Percentiles rank a stretch among this genome's conserved stretches.
These are phyloP conservation scores for Sarcophilus harrisii DNA, from an alignment of 2,797 vertebrate genomes.

Conservation along the genomic window DNA sequence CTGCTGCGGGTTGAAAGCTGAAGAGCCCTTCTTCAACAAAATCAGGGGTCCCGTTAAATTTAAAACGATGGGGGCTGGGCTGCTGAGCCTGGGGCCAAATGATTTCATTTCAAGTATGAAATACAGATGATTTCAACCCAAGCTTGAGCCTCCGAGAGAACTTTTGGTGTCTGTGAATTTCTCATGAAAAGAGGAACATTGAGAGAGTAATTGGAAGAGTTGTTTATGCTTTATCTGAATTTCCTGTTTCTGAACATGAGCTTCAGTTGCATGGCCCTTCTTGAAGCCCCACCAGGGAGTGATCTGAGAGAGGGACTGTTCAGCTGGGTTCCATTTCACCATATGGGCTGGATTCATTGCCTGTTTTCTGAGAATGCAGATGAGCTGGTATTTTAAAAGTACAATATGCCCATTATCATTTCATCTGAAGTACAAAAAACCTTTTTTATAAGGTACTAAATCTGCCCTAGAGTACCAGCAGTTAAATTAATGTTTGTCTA, in stretches of 20 bases:
- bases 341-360: background rate
- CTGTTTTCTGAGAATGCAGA: background rate
- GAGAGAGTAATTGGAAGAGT: background rate
- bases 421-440: constrained; percentile 2
- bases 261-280: background rate
- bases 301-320: background rate
- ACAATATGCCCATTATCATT: background rate
- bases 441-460: background rate
- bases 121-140: background rate
- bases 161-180: background rate
- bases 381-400: background rate
- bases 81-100: background rate
- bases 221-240: background rate
- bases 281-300: background rate
- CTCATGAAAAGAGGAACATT: background rate
- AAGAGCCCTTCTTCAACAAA: background rate
- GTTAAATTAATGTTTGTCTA: background rate
- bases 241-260: background rate
- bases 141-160: constrained; percentile 6
- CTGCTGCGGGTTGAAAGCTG: background rate
- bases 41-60: background rate
- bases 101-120: background rate
- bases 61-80: background rate
- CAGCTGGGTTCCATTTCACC: background rate
- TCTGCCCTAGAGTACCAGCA: background rate